Conservation (phyloP, 2,113 vertebrate species). For the Gopherus evgoodei region DNA sequence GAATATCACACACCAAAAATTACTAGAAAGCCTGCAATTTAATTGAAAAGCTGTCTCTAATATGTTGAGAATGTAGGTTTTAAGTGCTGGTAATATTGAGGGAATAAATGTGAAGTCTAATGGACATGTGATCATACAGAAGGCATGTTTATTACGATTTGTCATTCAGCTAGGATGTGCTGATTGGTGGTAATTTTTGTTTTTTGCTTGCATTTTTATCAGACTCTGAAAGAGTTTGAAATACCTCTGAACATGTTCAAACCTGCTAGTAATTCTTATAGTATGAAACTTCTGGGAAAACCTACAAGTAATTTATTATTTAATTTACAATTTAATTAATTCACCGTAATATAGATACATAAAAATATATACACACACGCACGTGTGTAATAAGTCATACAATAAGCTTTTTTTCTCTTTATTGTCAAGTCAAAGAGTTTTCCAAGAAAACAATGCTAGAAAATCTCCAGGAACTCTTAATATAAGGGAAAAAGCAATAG, state of each 20-base stretch:
- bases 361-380: not conserved
- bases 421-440: not conserved
- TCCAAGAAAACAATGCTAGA: not conserved
- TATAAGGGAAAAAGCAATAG: not conserved
- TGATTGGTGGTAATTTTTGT: not conserved
- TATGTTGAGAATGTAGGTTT: rapidly evolving
- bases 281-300: not conserved
- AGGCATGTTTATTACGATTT: not conserved
- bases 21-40: not conserved
- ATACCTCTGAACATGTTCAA: not conserved
- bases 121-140: too few species aligned
- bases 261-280: not conserved
- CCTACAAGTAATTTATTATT: not conserved
- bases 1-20: not conserved
- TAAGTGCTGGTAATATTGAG: not conserved
- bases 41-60: not conserved
- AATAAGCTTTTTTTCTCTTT: not conserved
- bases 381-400: rapidly evolving
- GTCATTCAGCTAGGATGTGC: rapidly evolving
- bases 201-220: not conserved
- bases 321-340: not conserved
- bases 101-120: not conserved
- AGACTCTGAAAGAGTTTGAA: not conserved
- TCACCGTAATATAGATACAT: not conserved
- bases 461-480: not conserved